Percentiles rank a stretch among this genome's conserved stretches.
These are phyloP conservation scores for Caenorhabditis inopinata DNA, from an alignment of 1,140 invertebrate genomes.

Conservation along the genomic window DNA sequence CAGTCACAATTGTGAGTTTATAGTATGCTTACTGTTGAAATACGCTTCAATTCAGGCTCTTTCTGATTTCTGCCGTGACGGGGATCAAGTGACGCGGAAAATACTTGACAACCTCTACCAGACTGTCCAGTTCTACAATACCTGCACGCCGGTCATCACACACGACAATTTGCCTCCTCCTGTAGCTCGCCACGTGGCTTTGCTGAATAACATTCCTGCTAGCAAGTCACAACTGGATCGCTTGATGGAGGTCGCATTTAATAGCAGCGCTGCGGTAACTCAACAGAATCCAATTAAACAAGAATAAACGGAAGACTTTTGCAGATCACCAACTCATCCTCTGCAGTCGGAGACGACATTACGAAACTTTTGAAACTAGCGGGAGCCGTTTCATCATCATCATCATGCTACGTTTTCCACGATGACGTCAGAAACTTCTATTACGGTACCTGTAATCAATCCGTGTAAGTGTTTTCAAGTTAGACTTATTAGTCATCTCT, in stretches of 20 bases:
- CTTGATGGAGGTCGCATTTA: constrained; percentile 43
- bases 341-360: constrained; percentile 36
- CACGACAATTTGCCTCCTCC: constrained; percentile 50
- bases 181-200: constrained; percentile 27
- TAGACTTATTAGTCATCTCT: no score
- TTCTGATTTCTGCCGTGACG: constrained; percentile 44
- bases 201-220: constrained; percentile 38
- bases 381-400: constrained; percentile 53
- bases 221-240: constrained; percentile 47
- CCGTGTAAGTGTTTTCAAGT: constrained; percentile 57
- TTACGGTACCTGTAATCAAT: constrained; percentile 56
- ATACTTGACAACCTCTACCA: constrained; percentile 39
- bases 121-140: constrained; percentile 50
- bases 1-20: constrained; percentile 42
- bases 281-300: background rate
- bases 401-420: constrained; percentile 53
- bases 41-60: constrained; percentile 39
- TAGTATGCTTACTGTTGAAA: background rate
- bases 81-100: constrained; percentile 42
- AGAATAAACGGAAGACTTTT: background rate
- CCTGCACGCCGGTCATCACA: constrained; percentile 35
- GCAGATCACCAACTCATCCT: constrained; percentile 46
- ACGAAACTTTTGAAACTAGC: constrained; percentile 48
- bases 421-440: constrained; percentile 54
- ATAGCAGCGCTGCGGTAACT: constrained; percentile 39